Percentiles rank a stretch among this genome's conserved stretches.
Conservation (phyloP, 30 jellyfish, hydroid and myxozoan species). For the Chironex yamaguchii region DNA sequence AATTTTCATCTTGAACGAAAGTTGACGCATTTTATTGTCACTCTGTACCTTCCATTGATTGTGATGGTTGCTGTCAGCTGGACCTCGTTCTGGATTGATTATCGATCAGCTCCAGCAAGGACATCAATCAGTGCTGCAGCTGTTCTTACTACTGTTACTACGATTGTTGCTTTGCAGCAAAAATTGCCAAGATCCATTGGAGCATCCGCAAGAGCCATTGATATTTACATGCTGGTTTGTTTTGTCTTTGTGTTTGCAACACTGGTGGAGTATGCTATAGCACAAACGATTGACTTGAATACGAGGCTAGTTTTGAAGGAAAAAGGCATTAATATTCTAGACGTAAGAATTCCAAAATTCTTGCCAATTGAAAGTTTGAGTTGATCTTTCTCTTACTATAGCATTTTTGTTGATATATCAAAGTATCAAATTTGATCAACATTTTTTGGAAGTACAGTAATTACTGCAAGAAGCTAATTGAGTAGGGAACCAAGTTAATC, state of each 20-base stretch:
- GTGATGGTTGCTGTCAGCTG: conserved; percentile 70
- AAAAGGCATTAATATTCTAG: too few relatives aligned
- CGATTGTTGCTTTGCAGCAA: conserved; percentile 8
- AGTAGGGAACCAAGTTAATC: too few relatives aligned
- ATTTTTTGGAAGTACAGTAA: too few relatives aligned
- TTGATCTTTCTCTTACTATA: too few relatives aligned
- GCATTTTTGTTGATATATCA: too few relatives aligned
- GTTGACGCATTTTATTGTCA: conserved; percentile 4
- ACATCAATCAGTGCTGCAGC: conserved; percentile 54
- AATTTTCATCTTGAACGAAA: conserved; percentile 52
- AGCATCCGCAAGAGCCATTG: conserved; percentile 24
- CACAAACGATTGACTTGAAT: conserved; percentile 67
- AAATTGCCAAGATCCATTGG: conserved; percentile 28
- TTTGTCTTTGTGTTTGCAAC: conserved; percentile 64
- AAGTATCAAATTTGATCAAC: too few relatives aligned
- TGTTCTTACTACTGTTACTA: conserved; percentile 34
- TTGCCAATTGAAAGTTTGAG: too few relatives aligned
- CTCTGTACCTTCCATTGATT: conserved; percentile 63
- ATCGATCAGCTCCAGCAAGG: conserved; percentile 80
- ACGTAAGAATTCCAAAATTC: too few relatives aligned
- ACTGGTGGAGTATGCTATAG: conserved; percentile 73
- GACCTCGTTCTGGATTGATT: conserved; percentile 73
- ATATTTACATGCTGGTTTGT: conserved; percentile 66
- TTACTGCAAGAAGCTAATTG: too few relatives aligned
- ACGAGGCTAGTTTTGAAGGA: neutral